Conservation (phyloP, 2,113 vertebrate genomes). For the Xenus cinereus region DNA sequence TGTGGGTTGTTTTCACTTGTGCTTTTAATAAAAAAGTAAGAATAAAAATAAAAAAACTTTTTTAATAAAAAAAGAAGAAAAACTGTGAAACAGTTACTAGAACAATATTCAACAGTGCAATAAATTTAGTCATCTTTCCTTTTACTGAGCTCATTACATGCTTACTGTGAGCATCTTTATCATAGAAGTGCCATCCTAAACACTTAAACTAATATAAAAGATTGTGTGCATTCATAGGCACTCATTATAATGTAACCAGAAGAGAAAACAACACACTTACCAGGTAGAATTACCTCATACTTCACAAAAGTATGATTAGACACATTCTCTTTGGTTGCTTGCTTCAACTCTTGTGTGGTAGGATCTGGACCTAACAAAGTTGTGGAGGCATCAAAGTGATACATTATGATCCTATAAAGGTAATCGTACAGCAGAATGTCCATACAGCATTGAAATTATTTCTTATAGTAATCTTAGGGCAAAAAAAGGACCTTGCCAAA, state of each 20-base stretch:
- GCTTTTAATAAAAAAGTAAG: neutral
- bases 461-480: neutral
- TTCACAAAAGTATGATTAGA: neutral
- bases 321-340: neutral
- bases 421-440: neutral
- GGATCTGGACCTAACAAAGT: neutral
- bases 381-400: neutral
- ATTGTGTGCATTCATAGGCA: neutral
- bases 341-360: neutral
- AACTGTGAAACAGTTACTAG: neutral
- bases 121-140: neutral
- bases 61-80: neutral
- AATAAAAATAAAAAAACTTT: too few relatives aligned
- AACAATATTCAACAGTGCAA: neutral
- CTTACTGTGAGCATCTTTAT: neutral
- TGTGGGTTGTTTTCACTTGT: neutral
- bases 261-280: constrained; percentile 31
- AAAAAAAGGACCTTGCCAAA: neutral
- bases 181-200: neutral
- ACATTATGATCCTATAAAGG: neutral
- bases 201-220: neutral
- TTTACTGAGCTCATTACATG: neutral
- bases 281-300: constrained; percentile 41
- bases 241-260: neutral
- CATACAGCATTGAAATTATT: neutral